Evolutionary conservation across 2,888 invertebrate genomes (phyloP).

Genomic region (Brachylomia viminalis): DNA sequence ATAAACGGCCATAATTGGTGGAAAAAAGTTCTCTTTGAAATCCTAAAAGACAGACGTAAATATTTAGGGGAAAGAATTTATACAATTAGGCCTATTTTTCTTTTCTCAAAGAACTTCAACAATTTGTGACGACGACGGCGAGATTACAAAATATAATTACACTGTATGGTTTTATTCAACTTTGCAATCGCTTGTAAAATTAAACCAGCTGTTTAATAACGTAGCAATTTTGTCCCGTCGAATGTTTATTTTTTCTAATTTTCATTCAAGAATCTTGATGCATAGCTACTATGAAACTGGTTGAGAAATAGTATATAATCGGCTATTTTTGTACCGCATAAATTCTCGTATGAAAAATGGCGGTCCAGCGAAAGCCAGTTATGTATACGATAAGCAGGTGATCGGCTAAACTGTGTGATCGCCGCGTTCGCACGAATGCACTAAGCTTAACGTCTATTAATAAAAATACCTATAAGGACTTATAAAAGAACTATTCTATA

Average conservation of each 20-base stretch:
- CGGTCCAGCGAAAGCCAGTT: constrained; percentile 56
- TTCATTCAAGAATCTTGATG: constrained; percentile 56
- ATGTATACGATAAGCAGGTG: constrained; percentile 62
- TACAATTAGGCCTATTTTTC: not conserved
- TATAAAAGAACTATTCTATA: constrained; percentile 66
- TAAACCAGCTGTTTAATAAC: constrained; percentile 5
- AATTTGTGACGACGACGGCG: not conserved
- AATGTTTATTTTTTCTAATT: constrained; percentile 59
- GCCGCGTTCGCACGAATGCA: constrained; percentile 46
- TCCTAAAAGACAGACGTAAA: not conserved
- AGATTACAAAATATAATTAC: not conserved
- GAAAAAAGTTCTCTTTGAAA: constrained; percentile 17
- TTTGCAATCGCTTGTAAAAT: not conserved
- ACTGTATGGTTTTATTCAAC: not conserved
- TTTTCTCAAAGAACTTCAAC: not conserved
- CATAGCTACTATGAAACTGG: constrained; percentile 55
- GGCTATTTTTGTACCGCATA: constrained; percentile 62
- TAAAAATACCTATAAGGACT: constrained; percentile 64
- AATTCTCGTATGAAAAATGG: constrained; percentile 60
- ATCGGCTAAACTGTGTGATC: constrained; percentile 46
- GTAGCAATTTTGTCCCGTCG: constrained; percentile 17
- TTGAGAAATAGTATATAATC: constrained; percentile 62
- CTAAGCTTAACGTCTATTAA: constrained; percentile 62
- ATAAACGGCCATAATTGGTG: constrained; percentile 12
- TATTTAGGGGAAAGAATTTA: constrained; percentile 20